Evolutionary conservation across 2,888 invertebrate genomes (phyloP).

Genomic region (Siphonodentalium dalli): DNA sequence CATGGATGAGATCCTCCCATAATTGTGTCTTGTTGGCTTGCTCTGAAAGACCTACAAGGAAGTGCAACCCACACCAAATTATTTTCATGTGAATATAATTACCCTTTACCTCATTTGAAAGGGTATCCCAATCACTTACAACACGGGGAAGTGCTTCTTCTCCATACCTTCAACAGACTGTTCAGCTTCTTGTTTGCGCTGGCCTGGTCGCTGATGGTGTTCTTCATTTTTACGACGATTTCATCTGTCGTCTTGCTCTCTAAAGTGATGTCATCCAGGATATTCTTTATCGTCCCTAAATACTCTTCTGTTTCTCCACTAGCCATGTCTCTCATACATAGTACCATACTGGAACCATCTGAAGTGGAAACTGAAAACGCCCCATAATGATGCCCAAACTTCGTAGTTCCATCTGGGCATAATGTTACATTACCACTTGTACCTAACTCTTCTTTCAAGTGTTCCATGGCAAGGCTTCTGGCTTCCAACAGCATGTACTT

Average conservation of each 20-base stretch:
- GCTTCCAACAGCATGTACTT: too few relatives aligned
- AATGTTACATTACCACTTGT: constrained; percentile 4
- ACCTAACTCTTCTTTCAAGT: constrained; percentile 9
- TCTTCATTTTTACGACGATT: constrained; percentile 7
- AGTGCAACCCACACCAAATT: constrained; percentile 27
- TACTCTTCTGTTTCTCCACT: constrained; percentile 9
- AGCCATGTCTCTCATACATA: constrained; percentile 10
- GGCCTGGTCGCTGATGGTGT: constrained; percentile 9
- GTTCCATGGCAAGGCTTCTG: constrained; percentile 1
- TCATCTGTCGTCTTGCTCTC: constrained; percentile 6
- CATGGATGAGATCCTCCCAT: constrained; percentile 21
- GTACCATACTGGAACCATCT: constrained; percentile 4
- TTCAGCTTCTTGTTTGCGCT: constrained; percentile 20
- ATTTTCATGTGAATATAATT: constrained; percentile 13
- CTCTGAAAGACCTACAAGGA: constrained; percentile 21
- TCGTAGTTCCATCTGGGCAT: constrained; percentile 6
- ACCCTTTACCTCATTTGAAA: constrained; percentile 3
- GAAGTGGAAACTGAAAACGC: constrained; percentile 7
- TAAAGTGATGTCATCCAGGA: constrained; percentile 4
- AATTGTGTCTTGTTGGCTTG: constrained; percentile 20
- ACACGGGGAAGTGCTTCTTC: constrained; percentile 19
- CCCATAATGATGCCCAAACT: constrained; percentile 13
- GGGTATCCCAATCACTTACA: constrained; percentile 8
- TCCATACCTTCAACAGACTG: constrained; percentile 12
- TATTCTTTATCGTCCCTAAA: too few relatives aligned